Evolutionary conservation across 2,888 invertebrate genomes (phyloP), one percentile per base, ranked within the genome.

Genomic region (Lamproptera curius): DNA sequence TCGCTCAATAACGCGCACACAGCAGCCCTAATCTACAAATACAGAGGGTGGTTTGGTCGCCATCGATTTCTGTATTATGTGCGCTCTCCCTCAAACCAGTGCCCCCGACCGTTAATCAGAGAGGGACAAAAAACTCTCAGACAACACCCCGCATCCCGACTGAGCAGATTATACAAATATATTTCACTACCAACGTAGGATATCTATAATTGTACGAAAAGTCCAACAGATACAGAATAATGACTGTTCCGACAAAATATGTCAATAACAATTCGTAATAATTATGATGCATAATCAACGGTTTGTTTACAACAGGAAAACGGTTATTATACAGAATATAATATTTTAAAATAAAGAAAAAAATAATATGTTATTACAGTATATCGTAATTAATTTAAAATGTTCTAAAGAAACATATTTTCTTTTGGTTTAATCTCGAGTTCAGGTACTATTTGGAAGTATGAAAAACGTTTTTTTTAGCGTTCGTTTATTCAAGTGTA

Each of bases 31-130:
- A 53, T 62, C 57, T 63, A 69, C 72, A 71, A 70, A 65, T 62
- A 73, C 75, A 70, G 73, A 72, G 82, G 79, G 81, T 74, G 78
- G 67, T 65, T 70, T 65, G 67, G 72, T 61, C 70, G 62, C 76
- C 79, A 86, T 85, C 84, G 84, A 85, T 85, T 76, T 65, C 55
- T 62, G 67, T 69, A 80, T 81, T 80, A 74, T 73, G 83, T 72
- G 55, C 52, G n/a, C 56, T 69, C 79, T 59, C 73, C 67, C 58
- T 79, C 76, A 52, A 46, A 41, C 73, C 53, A 35, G 40, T 34
- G 62, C 49, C 51, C 34, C 10, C 28, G 9, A 6, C 9, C 23
- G 10, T 28, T 5, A 5, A 9, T 28, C 23, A 23, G 51, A 52
- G 63, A 55, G 58, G 60, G 53, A 42, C 13, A 44, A 20, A 5